Evolutionary conservation across 1,140 invertebrate species (phyloP), one percentile per base, ranked within the genome.

Genomic region (Camponotus vicinus): DNA sequence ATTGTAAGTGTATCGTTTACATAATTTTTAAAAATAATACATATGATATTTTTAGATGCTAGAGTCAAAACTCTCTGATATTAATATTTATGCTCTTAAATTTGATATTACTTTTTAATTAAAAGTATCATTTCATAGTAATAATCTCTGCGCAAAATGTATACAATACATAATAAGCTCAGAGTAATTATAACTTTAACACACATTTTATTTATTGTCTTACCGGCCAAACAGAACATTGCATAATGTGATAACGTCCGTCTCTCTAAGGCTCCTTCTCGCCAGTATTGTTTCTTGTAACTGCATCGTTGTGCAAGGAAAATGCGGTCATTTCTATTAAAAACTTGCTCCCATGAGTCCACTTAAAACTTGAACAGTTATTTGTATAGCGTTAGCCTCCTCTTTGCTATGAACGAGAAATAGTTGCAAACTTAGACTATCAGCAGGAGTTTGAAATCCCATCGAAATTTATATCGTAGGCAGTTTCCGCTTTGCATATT

Each of bases 291-390:
- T 83, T 59, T 73, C 55, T 57, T 79, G 45, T 42, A 55, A 78
- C 70, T 75, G 32, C 27, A 42, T 2, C 45, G 27, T 79, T 64
- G n/a, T 66, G 27, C 34, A 49, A 49, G 49, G 40, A 40, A 63
- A 83, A 13, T 57, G n/a, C 55, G 55, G 42, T 49, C 40, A 67
- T 75, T 75, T 61, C 55, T 75, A 73, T 83, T 61, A 83, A 83
- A 83, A 83, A 83, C 79, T 75, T 34, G 69, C 42, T 83, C 69
- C 55, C 40, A 32, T 55, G 40, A 49, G 55, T 0, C 42, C 40
- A 40, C 13, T 83, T 83, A 75, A 75, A 82, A 73, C 69, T 83
- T 42, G 13, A 83, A 83, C 40, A 83, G 67, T 55, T 75, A 83
- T 83, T 83, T 83, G 57, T 83, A 49, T 75, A 75, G 40, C 55